Base-by-base conservation (phyloP, 30 jellyfish, hydroid and myxozoan genomes). In the Aurelia sp. region DNA sequence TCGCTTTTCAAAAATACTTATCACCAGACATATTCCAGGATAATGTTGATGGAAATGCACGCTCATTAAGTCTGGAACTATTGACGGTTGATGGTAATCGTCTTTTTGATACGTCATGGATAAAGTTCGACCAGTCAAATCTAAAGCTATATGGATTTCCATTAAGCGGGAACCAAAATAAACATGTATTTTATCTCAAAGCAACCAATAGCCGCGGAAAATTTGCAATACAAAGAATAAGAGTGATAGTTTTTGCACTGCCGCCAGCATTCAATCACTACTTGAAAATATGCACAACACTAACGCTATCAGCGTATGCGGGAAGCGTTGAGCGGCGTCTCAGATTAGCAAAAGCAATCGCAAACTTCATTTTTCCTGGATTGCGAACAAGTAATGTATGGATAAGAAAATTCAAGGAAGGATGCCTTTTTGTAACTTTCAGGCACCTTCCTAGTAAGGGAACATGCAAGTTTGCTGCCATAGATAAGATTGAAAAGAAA, bases 131-230 rank as follows among this genome's bases (percentile, higher is more conserved):
- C 62, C 79, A 86, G 71, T 47, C 96, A 48, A 79, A 55, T 30
- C 66, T 72, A 51, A 86, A 82, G 66, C 77, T 93, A 18, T 93
- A 82, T 33, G 97, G 98, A 0, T 89, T 93, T 67, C 98, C 98
- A 13, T 60, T 93, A 35, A 51, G 66, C 2, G 98, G 96, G 20
- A 93, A 93, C 71, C 85, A 68, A 52, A 84, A 96, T 57, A 70
- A 72, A 53, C 93, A 70, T 19, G 47, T 76, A n/a, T 88, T 76
- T 78, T 62, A 44, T 50, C 80, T 89, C 11, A 65, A 77, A 75
- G 97, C 96, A n/a, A 86, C 96, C 21, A 80, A 74, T 50, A 48
- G 68, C 55, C 67, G 57, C 55, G 96, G 97, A 47, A 53, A 18
- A 40, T 48, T 86, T 21, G 62, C 89, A 27, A 22, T 41, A 1